These are phyloP conservation scores for Tetheella fluctuosa DNA, from an alignment of 2,888 invertebrate genomes.

Conservation along the genomic window DNA sequence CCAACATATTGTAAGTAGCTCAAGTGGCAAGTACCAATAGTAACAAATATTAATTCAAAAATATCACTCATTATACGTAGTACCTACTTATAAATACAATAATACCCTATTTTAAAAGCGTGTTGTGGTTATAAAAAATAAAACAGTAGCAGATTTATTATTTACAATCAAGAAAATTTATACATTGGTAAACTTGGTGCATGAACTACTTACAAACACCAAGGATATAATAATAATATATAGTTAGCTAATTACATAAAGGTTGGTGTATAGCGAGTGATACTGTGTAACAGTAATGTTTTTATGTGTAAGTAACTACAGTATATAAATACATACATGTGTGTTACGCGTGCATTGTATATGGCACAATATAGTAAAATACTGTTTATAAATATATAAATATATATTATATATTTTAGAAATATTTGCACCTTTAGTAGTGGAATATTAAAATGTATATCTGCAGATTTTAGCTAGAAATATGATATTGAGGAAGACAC, in stretches of 20 bases:
- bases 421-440: constrained; percentile 83
- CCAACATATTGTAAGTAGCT: constrained; percentile 64
- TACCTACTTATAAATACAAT: too few relatives aligned
- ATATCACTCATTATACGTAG: too few relatives aligned
- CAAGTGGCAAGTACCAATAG: constrained; percentile 58
- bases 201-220: constrained; percentile 75
- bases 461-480: constrained; percentile 77
- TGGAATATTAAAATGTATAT: constrained; percentile 78
- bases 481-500: constrained; percentile 55
- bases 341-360: constrained; percentile 81
- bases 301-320: constrained; percentile 73
- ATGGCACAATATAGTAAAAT: constrained; percentile 76
- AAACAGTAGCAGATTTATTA: constrained; percentile 21
- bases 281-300: constrained; percentile 81
- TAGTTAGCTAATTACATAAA: constrained; percentile 70
- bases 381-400: constrained; percentile 76
- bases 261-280: constrained; percentile 76
- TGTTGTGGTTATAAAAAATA: too few relatives aligned
- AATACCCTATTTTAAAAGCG: too few relatives aligned
- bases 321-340: constrained; percentile 61
- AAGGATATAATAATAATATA: constrained; percentile 61
- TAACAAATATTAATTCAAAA: constrained; percentile 10
- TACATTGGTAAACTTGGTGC: constrained; percentile 56
- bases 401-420: constrained; percentile 80
- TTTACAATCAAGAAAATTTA: constrained; percentile 8